Evolutionary conservation across 2,797 vertebrate species (phyloP), one percentile per base, ranked within the genome.

Genomic region (Etheostoma perlongum): DNA sequence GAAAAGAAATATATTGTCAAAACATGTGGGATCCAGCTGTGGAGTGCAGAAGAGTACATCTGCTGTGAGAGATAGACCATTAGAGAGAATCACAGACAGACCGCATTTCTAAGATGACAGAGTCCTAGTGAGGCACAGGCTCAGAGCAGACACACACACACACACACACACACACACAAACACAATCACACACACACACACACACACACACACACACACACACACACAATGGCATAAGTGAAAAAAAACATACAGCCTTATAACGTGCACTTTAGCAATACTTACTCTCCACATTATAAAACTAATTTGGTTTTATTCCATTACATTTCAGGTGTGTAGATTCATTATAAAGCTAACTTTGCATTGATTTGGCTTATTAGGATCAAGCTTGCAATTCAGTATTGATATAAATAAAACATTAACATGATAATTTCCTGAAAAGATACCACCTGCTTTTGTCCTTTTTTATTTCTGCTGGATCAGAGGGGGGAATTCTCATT

Each of bases 21-120:
- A 92, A 94, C 94, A 95, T 95, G 91, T 94, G 94, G 91, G 81
- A 89, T 86, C 88, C 95, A 95, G 93, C 94, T 95, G 95, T 92
- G 91, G 82, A 89, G 76, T 66, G 59, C 52, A 83, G 83, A 82
- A 64, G 78, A 85, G 83, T 76, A 85, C 91, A 93, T 95, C 92
- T 95, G 92, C 85, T 88, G 60, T 47, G 80, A 84, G 88, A 92
- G 88, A 92, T 87, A 90, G 80, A 87, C 88, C 82, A 86, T 87
- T 76, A 79, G 86, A 88, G 78, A 70, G 90, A 91, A 88, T 88
- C 80, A 78, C 82, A 77, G 57, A 80, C 88, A 89, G 81, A 88
- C 82, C 62, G 47, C 77, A 85, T 83, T 74, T 80, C 76, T 76
- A 64, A 83, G 85, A 79, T 81, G 88, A 88, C 85, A 76, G 55